A percentile compares a stretch with the other conserved stretches of the same genome.
Evolutionary conservation across 2,797 vertebrate species (phyloP).

Genomic region (Coccyzus lansbergi): DNA sequence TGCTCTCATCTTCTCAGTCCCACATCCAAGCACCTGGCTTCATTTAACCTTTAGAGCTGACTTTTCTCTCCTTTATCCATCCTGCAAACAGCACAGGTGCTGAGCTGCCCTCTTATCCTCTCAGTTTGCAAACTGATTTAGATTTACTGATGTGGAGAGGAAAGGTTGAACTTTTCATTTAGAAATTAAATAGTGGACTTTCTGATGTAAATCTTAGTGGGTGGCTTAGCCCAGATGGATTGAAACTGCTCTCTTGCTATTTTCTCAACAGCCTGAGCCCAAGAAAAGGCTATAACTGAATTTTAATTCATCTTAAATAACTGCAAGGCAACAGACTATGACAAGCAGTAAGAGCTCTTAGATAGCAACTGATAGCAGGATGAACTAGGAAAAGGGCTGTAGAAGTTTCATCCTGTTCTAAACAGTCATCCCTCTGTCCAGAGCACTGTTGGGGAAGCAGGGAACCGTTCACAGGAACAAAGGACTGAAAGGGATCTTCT

Average conservation of each 20-base stretch:
- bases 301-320: constrained; percentile 6
- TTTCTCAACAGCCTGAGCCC: constrained; percentile 16
- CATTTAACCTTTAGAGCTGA: constrained; percentile 55
- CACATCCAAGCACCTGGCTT: constrained; percentile 37
- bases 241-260: constrained; percentile 13
- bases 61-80: constrained; percentile 28
- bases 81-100: constrained; percentile 41
- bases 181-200: constrained; percentile 47
- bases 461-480: not conserved
- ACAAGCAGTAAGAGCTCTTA: not conserved
- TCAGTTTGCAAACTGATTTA: constrained; percentile 35
- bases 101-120: constrained; percentile 40
- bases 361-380: not conserved
- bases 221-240: constrained; percentile 33
- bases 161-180: constrained; percentile 33
- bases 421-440: not conserved
- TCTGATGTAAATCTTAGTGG: constrained; percentile 51
- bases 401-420: not conserved
- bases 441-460: not conserved
- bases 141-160: constrained; percentile 36
- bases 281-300: not conserved
- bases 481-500: not conserved
- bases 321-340: not conserved
- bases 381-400: not conserved
- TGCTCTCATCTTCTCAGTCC: not conserved